Percentiles rank a stretch among this genome's conserved stretches.
Evolutionary conservation across 2,113 vertebrate species (phyloP).

Genomic region (Semicossyphus pulcher): DNA sequence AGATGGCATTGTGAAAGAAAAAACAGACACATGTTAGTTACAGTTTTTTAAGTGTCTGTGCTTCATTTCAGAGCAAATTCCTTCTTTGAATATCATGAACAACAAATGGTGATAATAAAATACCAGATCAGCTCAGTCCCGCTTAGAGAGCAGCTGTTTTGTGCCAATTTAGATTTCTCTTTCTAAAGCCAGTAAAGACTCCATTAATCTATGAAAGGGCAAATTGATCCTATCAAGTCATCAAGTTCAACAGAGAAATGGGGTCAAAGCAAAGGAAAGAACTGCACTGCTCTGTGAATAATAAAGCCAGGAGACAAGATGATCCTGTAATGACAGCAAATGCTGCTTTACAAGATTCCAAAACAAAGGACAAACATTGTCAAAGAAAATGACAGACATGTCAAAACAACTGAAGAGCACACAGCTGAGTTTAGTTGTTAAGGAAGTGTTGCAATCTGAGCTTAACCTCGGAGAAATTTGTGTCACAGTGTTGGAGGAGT

Average conservation of each 20-base stretch:
- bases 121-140: slow-evolving; percentile 17
- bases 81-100: neutral
- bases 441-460: slow-evolving; percentile 58
- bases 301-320: slow-evolving; percentile 4
- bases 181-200: neutral
- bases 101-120: slow-evolving; percentile 34
- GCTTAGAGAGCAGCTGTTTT: too few species aligned
- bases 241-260: neutral
- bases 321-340: slow-evolving; percentile 12
- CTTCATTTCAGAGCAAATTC: too few species aligned
- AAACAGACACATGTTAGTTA: too few species aligned
- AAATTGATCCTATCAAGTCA: neutral
- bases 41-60: too few species aligned
- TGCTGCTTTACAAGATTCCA: neutral
- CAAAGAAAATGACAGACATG: slow-evolving; percentile 23
- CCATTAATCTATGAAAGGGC: neutral
- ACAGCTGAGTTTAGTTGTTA: slow-evolving; percentile 25
- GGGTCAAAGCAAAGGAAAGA: neutral
- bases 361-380: slow-evolving; percentile 15
- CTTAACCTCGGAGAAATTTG: slow-evolving; percentile 51
- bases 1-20: too few species aligned
- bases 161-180: neutral
- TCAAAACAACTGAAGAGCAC: slow-evolving; percentile 35
- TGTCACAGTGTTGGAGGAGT: slow-evolving; percentile 45
- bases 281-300: neutral